Percentiles rank a stretch among this genome's conserved stretches.
Evolutionary conservation across 1,140 invertebrate species (phyloP).

Genomic region (Solenopsis invicta): DNA sequence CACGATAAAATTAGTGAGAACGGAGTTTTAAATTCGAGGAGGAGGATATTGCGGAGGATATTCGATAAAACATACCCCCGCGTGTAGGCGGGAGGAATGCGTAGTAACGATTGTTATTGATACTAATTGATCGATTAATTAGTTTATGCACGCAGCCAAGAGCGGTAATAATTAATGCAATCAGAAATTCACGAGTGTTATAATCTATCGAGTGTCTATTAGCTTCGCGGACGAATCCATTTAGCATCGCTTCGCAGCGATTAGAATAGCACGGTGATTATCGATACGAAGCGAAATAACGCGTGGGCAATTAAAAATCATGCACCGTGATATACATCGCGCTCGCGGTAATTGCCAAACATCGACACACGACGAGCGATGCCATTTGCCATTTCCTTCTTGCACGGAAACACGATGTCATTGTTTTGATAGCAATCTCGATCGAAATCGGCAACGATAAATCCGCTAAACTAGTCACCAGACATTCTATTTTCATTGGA

Average conservation of each 20-base stretch:
- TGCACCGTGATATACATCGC: neutral
- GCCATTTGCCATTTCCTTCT: conserved; percentile 50
- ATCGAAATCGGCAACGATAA: conserved; percentile 54
- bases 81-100: conserved; percentile 12
- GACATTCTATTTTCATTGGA: conserved; percentile 36
- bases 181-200: conserved; percentile 46
- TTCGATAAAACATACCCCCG: conserved; percentile 22
- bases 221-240: conserved; percentile 22
- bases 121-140: conserved; percentile 57
- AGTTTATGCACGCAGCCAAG: neutral
- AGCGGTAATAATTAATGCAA: conserved; percentile 56
- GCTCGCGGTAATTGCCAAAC: conserved; percentile 41
- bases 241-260: conserved; percentile 3
- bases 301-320: conserved; percentile 42
- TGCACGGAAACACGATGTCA: conserved; percentile 34
- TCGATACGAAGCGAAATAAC: conserved; percentile 18
- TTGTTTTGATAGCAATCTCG: conserved; percentile 33
- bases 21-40: conserved; percentile 22
- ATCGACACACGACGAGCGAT: conserved; percentile 32
- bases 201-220: conserved; percentile 43
- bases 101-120: conserved; percentile 46
- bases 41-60: conserved; percentile 39
- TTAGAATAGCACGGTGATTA: conserved; percentile 13
- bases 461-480: conserved; percentile 43
- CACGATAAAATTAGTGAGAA: conserved; percentile 33